phyloP scores from a whole-genome alignment of 2,113 vertebrate genomes.

The Gadus chalcogrammus region DNA sequence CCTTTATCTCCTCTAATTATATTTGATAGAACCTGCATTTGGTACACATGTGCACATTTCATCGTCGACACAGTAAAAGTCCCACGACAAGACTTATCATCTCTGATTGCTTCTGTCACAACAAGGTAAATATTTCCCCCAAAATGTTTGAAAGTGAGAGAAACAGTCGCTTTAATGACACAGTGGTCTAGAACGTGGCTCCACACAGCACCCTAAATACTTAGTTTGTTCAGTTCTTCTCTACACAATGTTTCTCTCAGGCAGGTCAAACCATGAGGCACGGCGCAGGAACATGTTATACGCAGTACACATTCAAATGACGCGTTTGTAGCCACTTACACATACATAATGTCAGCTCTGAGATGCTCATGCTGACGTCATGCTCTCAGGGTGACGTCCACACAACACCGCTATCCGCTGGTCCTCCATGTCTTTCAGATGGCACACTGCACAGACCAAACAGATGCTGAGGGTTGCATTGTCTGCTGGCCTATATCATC shows the following conservation, averaged over 20 bases:
- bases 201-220: background rate
- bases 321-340: background rate
- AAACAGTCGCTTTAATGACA: background rate
- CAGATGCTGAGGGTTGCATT: too few species aligned
- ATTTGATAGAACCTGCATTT: background rate
- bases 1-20: background rate
- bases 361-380: background rate
- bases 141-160: constrained; percentile 4
- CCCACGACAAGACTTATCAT: background rate
- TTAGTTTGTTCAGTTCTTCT: background rate
- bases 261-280: too few species aligned
- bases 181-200: background rate
- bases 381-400: constrained; percentile 10
- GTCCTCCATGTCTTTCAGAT: too few species aligned
- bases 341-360: constrained; percentile 5
- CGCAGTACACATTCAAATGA: background rate
- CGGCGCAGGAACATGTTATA: too few species aligned
- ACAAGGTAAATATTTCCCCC: background rate
- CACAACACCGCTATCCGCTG: constrained; percentile 14
- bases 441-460: too few species aligned
- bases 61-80: background rate
- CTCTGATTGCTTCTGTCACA: background rate
- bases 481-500: too few species aligned
- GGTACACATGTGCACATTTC: background rate
- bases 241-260: background rate